Conservation (phyloP, 2,113 vertebrate species). For the Percina caprodes region DNA sequence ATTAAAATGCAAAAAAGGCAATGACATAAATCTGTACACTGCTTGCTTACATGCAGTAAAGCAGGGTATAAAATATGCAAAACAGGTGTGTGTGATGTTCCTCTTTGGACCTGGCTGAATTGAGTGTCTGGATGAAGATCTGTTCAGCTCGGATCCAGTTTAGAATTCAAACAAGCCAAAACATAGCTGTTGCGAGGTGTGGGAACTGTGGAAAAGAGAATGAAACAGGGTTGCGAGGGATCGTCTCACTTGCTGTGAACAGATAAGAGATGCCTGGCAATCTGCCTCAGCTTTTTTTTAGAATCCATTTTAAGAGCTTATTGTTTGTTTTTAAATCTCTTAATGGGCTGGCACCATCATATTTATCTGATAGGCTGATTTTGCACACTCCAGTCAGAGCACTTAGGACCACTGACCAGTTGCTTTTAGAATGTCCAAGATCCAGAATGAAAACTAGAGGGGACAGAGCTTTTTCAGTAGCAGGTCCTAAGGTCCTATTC, state of each 20-base stretch:
- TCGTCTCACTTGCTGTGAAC: constrained; percentile 24
- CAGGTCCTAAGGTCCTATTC: no score
- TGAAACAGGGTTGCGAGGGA: constrained; percentile 39
- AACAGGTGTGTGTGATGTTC: not conserved
- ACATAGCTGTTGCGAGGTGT: constrained; percentile 43
- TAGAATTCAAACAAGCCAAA: constrained; percentile 45
- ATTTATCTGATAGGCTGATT: no score
- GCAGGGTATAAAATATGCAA: not conserved
- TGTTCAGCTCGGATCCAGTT: constrained; percentile 48
- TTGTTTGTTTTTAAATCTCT: no score
- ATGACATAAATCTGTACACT: not conserved
- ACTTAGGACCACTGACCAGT: no score
- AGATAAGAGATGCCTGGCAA: constrained; percentile 42
- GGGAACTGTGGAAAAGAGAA: constrained; percentile 46
- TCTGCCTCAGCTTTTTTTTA: constrained; percentile 13
- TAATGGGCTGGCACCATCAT: no score
- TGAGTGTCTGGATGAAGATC: constrained; percentile 27
- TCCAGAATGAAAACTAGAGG: no score
- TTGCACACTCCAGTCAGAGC: no score
- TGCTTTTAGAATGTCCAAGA: no score
- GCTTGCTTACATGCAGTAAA: not conserved
- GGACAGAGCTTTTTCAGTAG: no score
- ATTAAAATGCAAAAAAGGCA: not conserved
- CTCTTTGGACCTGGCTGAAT: constrained; percentile 17
- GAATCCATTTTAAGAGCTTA: no score